phyloP scores from a whole-genome alignment of 2,888 invertebrate genomes.

The Oligia latruncula region DNA sequence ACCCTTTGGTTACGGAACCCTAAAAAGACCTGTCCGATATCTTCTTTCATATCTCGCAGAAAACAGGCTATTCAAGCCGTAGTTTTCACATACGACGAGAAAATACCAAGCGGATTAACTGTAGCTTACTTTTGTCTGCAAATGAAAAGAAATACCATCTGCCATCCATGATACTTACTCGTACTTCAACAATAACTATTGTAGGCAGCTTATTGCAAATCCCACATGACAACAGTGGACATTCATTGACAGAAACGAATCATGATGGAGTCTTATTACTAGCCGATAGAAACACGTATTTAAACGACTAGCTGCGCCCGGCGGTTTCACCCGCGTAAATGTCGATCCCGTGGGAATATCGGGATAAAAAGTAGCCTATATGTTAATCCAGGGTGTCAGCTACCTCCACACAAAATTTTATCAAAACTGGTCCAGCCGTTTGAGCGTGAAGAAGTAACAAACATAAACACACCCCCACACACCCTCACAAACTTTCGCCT shows the following conservation, averaged over 20 bases:
- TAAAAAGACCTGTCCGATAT: neutral
- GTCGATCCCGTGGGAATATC: too few species aligned
- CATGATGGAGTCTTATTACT: neutral
- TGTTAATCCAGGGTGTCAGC: too few species aligned
- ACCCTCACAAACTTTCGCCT: too few species aligned
- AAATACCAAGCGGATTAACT: neutral
- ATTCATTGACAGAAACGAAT: constrained; percentile 1
- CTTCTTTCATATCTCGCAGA: neutral
- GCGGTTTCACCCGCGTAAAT: too few species aligned
- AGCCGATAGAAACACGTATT: constrained; percentile 13
- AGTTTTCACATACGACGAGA: neutral
- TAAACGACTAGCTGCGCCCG: neutral
- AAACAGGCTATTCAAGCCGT: neutral
- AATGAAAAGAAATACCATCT: neutral
- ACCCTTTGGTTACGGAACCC: too few species aligned
- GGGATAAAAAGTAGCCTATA: too few species aligned
- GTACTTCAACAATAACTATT: neutral
- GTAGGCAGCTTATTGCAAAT: neutral
- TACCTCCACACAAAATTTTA: too few species aligned
- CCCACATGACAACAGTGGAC: neutral
- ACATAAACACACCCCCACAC: too few species aligned
- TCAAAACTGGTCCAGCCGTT: too few species aligned
- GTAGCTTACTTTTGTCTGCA: neutral
- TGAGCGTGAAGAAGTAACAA: too few species aligned
- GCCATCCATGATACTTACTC: too few species aligned